Base-by-base conservation (phyloP, 2,113 vertebrate species). In the Zeus faber region DNA sequence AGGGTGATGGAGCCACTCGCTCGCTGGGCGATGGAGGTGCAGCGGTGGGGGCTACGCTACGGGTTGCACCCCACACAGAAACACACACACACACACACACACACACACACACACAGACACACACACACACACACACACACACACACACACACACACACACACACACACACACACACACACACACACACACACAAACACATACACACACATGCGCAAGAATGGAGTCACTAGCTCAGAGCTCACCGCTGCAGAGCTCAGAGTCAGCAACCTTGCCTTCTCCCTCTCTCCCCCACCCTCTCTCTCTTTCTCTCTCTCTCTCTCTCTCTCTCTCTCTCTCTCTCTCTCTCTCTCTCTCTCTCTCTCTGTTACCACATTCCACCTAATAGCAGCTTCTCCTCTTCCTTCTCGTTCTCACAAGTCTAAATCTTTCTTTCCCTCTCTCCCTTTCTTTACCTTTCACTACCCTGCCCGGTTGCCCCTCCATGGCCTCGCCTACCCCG, bases 351-450 rank as follows among this genome's bases (percentile, higher is more conserved):
- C 86, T 83, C 73, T 83, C 88, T 83, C 72, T 82, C 74, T 82
- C 87, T 88, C 84, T 74, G 84, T 90, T 92, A 93, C 91, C 92
- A 86, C 90, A 92, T 86, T 92, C 80, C 83, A 83, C 83, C 89
- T 89, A 91, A 88, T 87, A 93, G 90, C 77, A 81, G 87, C 81
- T 73, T 79, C 62, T 40, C 40, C 31, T 64, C 52, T 25, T 77
- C 74, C 74, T 62, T 44, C 14, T 5, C 57, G 45, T 35, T 54
- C 37, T 49, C 51, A 41, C 26, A 54, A 61, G 63, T 23, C 33
- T 18, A 37, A 65, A 64, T 67, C 62, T 81, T 48, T 22, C 16
- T n/a, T n/a, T 7, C 20, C n/a, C 22, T 46, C 49, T 1, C 76
- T 65, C 77, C 37, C 17, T 73, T 61, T 74, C 57, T 80, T 77